These are phyloP conservation scores for Sesia apiformis DNA, from an alignment of 2,888 invertebrate species.

Conservation along the genomic window DNA sequence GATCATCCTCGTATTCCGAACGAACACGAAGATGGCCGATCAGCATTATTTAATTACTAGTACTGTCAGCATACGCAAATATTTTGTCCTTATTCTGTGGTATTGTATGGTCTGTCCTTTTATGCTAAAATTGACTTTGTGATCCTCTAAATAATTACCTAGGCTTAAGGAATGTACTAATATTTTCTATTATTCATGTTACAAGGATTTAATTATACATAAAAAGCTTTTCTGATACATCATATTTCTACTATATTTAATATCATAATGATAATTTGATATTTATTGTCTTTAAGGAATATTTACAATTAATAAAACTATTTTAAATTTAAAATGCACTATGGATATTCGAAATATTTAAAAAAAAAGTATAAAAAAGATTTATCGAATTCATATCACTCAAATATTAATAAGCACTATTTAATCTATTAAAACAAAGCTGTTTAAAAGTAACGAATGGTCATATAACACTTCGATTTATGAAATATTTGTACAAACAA, in stretches of 20 bases:
- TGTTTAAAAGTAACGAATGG: slow-evolving; percentile 32
- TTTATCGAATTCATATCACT: slow-evolving; percentile 53
- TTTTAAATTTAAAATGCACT: slow-evolving; percentile 44
- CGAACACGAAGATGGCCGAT: too few relatives aligned
- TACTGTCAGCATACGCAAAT: too few relatives aligned
- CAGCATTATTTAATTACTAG: too few relatives aligned
- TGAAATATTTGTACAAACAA: slow-evolving; percentile 49
- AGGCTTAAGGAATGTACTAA: slow-evolving; percentile 64
- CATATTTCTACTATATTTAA: slow-evolving; percentile 32
- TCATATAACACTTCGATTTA: slow-evolving; percentile 26
- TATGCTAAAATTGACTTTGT: slow-evolving; percentile 39
- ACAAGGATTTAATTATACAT: slow-evolving; percentile 50
- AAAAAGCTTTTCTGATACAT: slow-evolving; percentile 42
- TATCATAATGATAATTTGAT: slow-evolving; percentile 14
- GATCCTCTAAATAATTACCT: slow-evolving; percentile 39
- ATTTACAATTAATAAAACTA: slow-evolving; percentile 40
- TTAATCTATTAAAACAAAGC: slow-evolving; percentile 39
- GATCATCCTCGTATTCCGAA: too few relatives aligned
- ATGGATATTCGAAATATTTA: background rate
- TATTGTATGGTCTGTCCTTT: slow-evolving; percentile 15
- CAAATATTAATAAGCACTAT: slow-evolving; percentile 50
- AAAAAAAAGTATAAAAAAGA: slow-evolving; percentile 1
- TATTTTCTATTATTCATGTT: slow-evolving; percentile 67
- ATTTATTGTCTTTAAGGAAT: slow-evolving; percentile 37
- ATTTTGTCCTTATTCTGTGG: slow-evolving; percentile 6